Evolutionary conservation across 2,113 vertebrate species (phyloP), one percentile per base, ranked within the genome.

Genomic region (Colistium nudipinnis): DNA sequence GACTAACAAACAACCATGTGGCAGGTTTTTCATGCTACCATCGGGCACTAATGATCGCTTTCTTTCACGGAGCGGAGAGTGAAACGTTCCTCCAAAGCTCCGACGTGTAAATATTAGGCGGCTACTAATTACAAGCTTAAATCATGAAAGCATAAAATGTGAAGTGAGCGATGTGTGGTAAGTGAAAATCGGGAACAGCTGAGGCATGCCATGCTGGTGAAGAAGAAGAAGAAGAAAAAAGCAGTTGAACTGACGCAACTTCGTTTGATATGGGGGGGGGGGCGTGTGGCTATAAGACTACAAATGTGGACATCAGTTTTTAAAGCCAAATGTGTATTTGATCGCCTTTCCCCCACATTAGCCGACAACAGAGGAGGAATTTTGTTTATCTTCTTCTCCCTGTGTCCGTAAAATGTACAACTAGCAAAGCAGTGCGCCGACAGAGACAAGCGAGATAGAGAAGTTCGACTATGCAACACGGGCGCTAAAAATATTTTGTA

Each of bases 141-240:
- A 62, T 65, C 33, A 41, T n/a, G 33, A 43, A 28, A 6, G 36
- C 5, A 39, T 5, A 44, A 0, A 31, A 35, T 43, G 24, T 62
- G 59, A 22, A 31, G 41, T 19, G 39, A 25, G 53, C 41, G 45
- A 28, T 30, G 20, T 44, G 44, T 53, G 62, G 31, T 9, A 27
- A 51, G 52, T 11, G 36, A 24, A 25, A 59, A 70, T 68, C 35
- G 38, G n/a, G n/a, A 57, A 35, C 30, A 72, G 24, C 47, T 47
- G 28, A 73, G 65, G 45, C 60, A 62, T 78, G 76, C 69, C 57
- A 59, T 72, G 76, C 60, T 56, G 35, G 48, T 38, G 39, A 67
- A 30, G 54, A 31, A 45, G 44, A 61, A 70, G 35, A 44, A 33
- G 39, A 67, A 30, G 54, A 31, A 45, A 39, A 61, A 70, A 72